These are phyloP conservation scores for Melolontha melolontha DNA, from an alignment of 2,888 invertebrate genomes.

Conservation along the genomic window DNA sequence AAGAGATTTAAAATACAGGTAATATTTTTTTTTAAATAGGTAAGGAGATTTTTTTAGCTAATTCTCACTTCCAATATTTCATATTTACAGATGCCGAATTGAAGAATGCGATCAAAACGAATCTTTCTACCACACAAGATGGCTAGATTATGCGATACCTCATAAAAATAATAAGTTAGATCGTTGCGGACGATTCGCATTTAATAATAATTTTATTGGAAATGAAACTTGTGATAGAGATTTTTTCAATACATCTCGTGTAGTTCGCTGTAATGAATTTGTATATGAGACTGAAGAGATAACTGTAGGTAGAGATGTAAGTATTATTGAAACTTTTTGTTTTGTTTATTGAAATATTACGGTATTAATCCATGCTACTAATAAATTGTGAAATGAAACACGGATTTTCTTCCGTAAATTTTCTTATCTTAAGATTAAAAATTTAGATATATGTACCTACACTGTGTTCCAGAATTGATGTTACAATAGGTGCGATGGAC, in stretches of 20 bases:
- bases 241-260: slow-evolving; percentile 39
- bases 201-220: slow-evolving; percentile 24
- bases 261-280: slow-evolving; percentile 44
- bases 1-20: slow-evolving; percentile 56
- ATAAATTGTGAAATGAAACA: neutral
- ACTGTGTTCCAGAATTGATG: too few species aligned
- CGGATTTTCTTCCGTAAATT: neutral
- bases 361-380: neutral
- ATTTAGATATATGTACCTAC: too few species aligned
- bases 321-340: slow-evolving; percentile 18
- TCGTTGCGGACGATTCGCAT: slow-evolving; percentile 52
- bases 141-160: slow-evolving; percentile 67
- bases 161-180: slow-evolving; percentile 54
- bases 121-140: slow-evolving; percentile 61
- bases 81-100: slow-evolving; percentile 65
- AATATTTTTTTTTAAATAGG: slow-evolving; percentile 34
- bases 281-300: slow-evolving; percentile 47
- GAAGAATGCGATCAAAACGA: slow-evolving; percentile 67
- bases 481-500: too few species aligned
- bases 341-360: neutral
- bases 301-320: slow-evolving; percentile 49
- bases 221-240: slow-evolving; percentile 39
- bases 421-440: too few species aligned
- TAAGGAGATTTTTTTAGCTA: slow-evolving; percentile 19
- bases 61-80: slow-evolving; percentile 30